phyloP scores from a whole-genome alignment of 2,888 invertebrate species.

The Napeogenes sylphis region DNA sequence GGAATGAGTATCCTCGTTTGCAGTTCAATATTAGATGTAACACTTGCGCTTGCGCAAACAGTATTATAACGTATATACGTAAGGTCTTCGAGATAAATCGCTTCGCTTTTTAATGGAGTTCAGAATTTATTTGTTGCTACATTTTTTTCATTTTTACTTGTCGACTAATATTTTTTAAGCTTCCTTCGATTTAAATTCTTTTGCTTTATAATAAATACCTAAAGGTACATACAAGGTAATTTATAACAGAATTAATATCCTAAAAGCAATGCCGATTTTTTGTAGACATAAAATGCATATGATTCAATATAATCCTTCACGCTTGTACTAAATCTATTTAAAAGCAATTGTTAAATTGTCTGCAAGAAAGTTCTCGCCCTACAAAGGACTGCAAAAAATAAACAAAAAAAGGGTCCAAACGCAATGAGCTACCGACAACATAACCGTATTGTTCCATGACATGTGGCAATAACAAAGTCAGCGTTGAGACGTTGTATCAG shows the following conservation, averaged over 20 bases:
- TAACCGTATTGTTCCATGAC: slow-evolving; percentile 6
- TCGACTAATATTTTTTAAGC: slow-evolving; percentile 34
- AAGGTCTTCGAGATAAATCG: slow-evolving; percentile 57
- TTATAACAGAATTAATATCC: too few relatives aligned
- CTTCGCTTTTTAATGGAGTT: slow-evolving; percentile 65
- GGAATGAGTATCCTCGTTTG: not conserved
- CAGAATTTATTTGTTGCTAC: slow-evolving; percentile 63
- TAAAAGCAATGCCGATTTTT: too few relatives aligned
- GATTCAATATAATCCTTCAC: too few relatives aligned
- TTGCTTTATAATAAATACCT: slow-evolving; percentile 15
- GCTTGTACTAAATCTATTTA: slow-evolving; percentile 8
- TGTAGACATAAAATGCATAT: too few relatives aligned
- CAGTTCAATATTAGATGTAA: slow-evolving; percentile 22
- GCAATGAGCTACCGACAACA: slow-evolving; percentile 12
- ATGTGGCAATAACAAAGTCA: slow-evolving; percentile 4
- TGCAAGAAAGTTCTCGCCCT: slow-evolving; percentile 6
- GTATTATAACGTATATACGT: slow-evolving; percentile 40
- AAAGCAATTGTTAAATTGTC: slow-evolving; percentile 14
- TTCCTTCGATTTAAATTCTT: slow-evolving; percentile 27
- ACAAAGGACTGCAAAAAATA: slow-evolving; percentile 10
- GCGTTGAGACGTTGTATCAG: too few relatives aligned
- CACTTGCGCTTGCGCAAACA: slow-evolving; percentile 74
- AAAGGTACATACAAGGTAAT: not conserved
- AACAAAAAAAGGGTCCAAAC: slow-evolving; percentile 10
- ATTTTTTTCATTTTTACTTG: slow-evolving; percentile 49